Evolutionary conservation across 2,797 vertebrate genomes (phyloP), one percentile per base, ranked within the genome.

Genomic region (Labeo calbasu): DNA sequence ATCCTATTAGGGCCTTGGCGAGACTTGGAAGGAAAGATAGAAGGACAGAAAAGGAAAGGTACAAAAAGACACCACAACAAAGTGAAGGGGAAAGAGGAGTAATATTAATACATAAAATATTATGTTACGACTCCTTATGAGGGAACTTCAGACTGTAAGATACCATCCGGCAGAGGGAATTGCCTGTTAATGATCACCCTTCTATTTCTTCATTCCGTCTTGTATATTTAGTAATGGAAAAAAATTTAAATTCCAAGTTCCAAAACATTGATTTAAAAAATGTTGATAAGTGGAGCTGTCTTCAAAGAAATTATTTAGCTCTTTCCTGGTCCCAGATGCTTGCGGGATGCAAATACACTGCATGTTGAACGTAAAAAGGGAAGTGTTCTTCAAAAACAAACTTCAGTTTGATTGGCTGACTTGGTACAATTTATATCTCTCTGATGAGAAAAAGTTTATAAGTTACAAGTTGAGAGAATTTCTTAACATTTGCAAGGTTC

Each of bases 1-100:
- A 93, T 89, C 95, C 92, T 92, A 96, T 95, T 89, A 96, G 92
- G 86, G 85, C 89, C 85, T 92, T 88, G 89, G 90, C 81, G 86
- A 91, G 91, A 87, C 88, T 89, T 86, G 46, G 88, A 88, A 87
- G 81, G 83, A 78, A 76, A 82, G 53, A 87, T 83, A 46, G 53
- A 66, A 46, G 70, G 69, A 88, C 61, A 69, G 59, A 85, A 87
- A 79, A 12, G 65, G 51, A 86, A 81, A 78, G 80, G 75, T 55
- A 83, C 46, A 73, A 57, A 86, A 65, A 75, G 32, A 73, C 25
- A 40, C 50, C 53, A 66, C 79, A 81, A 84, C 77, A 85, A 69
- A 36, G 12, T 40, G 43, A 36, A 55, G 55, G 21, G 61, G 17
- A 10, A 61, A 55, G 36, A 14, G 48, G 2, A 23, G 46, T 25